phyloP scores from a whole-genome alignment of 2,888 invertebrate species.

The Ryuthela nishihirai region DNA sequence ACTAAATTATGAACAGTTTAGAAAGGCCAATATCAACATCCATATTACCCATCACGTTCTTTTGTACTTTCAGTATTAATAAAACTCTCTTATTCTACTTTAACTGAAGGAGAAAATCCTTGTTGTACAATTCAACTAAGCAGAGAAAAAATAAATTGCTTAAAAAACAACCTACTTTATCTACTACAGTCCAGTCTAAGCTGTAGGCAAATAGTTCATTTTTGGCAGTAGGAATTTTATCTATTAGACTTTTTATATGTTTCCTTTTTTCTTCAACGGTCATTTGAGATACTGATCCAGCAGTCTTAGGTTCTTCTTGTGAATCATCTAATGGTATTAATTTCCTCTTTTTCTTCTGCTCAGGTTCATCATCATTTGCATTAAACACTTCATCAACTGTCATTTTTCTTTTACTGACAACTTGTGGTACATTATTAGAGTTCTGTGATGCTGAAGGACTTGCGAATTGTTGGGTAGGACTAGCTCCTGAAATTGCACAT shows the following conservation, averaged over 20 bases:
- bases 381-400: conserved; percentile 82
- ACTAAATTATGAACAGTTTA: too few species aligned
- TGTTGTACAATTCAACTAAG: too few species aligned
- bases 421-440: conserved; percentile 11
- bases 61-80: too few species aligned
- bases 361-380: conserved; percentile 63
- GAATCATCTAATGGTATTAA: conserved; percentile 67
- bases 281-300: conserved; percentile 27
- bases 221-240: conserved; percentile 97
- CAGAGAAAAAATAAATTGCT: too few species aligned
- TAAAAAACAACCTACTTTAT: conserved; percentile 62
- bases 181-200: conserved; percentile 83
- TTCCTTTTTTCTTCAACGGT: conserved; percentile 86
- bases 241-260: conserved; percentile 94
- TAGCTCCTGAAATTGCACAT: conserved; percentile 34
- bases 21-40: too few species aligned
- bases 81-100: too few species aligned
- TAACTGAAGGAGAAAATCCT: too few species aligned
- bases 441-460: conserved; percentile 8
- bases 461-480: conserved; percentile 27
- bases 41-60: too few species aligned
- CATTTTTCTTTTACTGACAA: conserved; percentile 61
- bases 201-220: conserved; percentile 91
- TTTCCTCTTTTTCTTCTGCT: conserved; percentile 63
- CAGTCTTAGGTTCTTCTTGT: conserved; percentile 24